Evolutionary conservation across 2,113 vertebrate species (phyloP), one percentile per base, ranked within the genome.

Genomic region (Cephalopholis sonnerati): DNA sequence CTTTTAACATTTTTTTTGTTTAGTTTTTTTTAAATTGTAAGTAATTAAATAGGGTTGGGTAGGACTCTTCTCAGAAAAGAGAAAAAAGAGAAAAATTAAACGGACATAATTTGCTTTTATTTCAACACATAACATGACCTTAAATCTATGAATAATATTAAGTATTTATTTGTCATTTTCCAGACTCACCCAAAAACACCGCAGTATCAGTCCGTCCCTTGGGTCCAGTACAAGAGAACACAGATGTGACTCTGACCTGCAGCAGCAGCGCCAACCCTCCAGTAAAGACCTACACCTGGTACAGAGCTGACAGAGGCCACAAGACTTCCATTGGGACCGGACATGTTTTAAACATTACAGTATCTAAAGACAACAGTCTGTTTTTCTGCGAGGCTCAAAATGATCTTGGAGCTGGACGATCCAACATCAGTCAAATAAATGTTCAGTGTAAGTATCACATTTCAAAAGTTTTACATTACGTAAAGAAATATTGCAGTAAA

Each of bases 251-350:
- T 25, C 58, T 84, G 0, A 81, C 10, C 0, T 87, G 86, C 74
- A 84, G 44, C 11, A 84, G 0, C 59, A 39, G 39, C 50, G 82
- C 78, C 53, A 74, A 71, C 1, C 82, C 86, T 22, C 7, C 72
- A 65, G 86, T 78, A 16, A 3, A 1, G 17, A 83, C 0, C 63
- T 87, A 59, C 61, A 77, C 25, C 73, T 87, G 86, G 86, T 84
- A 59, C 74, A 80, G 77, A 77, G 41, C 68, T 81, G 68, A 58
- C 29, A 63, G 73, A 81, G 36, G 5, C 22, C 18, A 57, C 64
- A 73, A 81, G 55, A 41, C 22, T 3, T 7, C 77, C 0, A 54
- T 24, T 7, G 20, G 3, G 59, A 41, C 5, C 4, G 32, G 32
- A 64, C 2, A 0, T 1, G 44, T 29, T 64, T 70, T 80, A 53